These are phyloP conservation scores for Acanthurus tractus DNA, from an alignment of 2,797 vertebrate species.

Conservation along the genomic window DNA sequence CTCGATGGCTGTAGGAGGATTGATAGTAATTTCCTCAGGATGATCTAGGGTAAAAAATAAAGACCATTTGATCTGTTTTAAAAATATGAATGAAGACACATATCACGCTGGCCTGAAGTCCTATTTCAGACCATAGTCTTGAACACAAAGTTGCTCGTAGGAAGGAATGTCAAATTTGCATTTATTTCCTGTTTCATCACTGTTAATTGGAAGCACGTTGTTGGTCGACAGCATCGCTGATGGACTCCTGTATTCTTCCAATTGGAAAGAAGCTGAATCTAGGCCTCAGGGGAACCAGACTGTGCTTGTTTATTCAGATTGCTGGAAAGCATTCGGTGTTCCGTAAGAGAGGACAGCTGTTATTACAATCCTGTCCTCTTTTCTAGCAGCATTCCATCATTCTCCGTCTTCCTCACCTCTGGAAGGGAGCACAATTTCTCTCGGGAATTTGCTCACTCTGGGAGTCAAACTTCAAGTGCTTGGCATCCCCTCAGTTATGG, in stretches of 20 bases:
- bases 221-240: constrained; percentile 62
- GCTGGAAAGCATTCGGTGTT: constrained; percentile 84
- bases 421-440: constrained; percentile 58
- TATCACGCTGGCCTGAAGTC: constrained; percentile 23
- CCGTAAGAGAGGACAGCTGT: constrained; percentile 87
- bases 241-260: constrained; percentile 74
- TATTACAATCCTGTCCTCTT: constrained; percentile 81
- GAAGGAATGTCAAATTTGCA: constrained; percentile 81
- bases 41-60: constrained; percentile 70
- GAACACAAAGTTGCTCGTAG: constrained; percentile 55
- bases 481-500: constrained; percentile 39
- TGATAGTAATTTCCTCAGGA: constrained; percentile 66
- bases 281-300: constrained; percentile 76
- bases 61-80: constrained; percentile 22
- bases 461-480: constrained; percentile 26
- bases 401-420: constrained; percentile 72
- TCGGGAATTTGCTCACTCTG: constrained; percentile 44
- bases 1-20: constrained; percentile 79
- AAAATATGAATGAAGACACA: constrained; percentile 23
- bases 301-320: constrained; percentile 85
- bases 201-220: constrained; percentile 88
- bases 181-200: constrained; percentile 88
- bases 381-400: constrained; percentile 74
- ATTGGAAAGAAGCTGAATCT: constrained; percentile 73
- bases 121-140: constrained; percentile 46